These are phyloP conservation scores for Sebastes baramenuke DNA, from an alignment of 2,797 vertebrate species.

Conservation along the genomic window DNA sequence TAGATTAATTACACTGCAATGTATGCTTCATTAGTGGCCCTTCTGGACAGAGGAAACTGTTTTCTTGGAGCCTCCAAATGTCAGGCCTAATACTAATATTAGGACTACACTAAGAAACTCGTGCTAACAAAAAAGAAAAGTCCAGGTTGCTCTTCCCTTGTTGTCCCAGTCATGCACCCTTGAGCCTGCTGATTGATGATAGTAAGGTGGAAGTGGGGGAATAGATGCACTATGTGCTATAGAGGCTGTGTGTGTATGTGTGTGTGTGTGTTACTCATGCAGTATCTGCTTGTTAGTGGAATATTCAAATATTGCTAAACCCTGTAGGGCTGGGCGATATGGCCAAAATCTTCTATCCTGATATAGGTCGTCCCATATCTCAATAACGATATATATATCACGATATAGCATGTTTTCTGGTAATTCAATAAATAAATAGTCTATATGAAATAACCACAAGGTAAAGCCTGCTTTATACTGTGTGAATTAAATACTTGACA, in stretches of 20 bases:
- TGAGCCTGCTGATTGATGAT: constrained; percentile 39
- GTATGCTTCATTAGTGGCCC: constrained; percentile 48
- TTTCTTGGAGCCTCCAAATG: constrained; percentile 27
- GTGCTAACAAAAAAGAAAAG: neutral
- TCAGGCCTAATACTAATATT: constrained; percentile 19
- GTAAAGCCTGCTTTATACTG: no score
- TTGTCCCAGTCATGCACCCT: constrained; percentile 13
- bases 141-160: constrained; percentile 2
- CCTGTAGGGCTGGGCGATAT: neutral
- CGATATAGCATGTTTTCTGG: neutral
- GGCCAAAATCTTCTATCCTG: neutral
- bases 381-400: neutral
- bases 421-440: neutral
- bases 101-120: constrained; percentile 11
- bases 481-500: no score
- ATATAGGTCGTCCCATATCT: neutral
- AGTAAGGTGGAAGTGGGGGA: constrained; percentile 1
- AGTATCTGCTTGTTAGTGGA: neutral
- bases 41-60: constrained; percentile 33
- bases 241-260: neutral
- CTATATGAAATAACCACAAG: neutral
- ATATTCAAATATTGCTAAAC: neutral
- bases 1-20: constrained; percentile 55
- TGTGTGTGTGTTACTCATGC: neutral
- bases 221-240: neutral